Conservation (phyloP, 2,888 invertebrate species). For the Nomada hirtipes region DNA sequence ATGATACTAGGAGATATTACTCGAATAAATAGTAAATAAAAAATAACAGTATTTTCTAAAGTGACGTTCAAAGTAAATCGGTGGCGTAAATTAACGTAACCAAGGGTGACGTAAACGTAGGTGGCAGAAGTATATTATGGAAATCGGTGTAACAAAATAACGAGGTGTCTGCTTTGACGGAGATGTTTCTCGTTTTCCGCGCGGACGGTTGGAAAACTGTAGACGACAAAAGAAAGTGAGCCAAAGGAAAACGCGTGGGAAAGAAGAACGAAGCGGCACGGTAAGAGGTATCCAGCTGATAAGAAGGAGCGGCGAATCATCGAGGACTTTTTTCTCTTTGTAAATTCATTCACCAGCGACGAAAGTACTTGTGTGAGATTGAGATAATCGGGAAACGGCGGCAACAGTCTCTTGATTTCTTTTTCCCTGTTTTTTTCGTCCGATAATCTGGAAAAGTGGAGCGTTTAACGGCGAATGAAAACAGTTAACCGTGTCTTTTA, state of each 20-base stretch:
- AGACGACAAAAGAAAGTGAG: slow-evolving; percentile 20
- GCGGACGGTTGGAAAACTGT: not conserved
- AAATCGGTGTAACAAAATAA: not conserved
- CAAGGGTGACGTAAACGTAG: not conserved
- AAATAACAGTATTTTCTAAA: not conserved
- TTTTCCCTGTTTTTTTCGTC: slow-evolving; percentile 23
- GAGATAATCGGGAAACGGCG: slow-evolving; percentile 63
- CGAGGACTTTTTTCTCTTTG: slow-evolving; percentile 8
- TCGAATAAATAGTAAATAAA: no score
- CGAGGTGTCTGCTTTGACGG: not conserved
- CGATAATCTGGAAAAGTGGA: slow-evolving; percentile 38
- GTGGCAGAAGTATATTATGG: not conserved
- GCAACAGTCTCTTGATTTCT: slow-evolving; percentile 61
- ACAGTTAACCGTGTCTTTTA: not conserved
- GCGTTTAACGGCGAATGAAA: slow-evolving; percentile 2
- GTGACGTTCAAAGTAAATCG: not conserved
- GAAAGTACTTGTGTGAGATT: slow-evolving; percentile 69
- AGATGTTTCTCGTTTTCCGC: not conserved
- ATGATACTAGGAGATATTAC: no score
- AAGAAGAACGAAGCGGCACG: slow-evolving; percentile 28
- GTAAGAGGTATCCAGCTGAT: slow-evolving; percentile 53
- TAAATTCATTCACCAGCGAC: slow-evolving; percentile 45
- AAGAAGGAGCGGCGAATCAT: slow-evolving; percentile 41
- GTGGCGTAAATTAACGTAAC: not conserved
- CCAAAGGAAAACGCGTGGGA: not conserved